Conservation (phyloP, 2,797 vertebrate species). For the Neomorphus geoffroyi region DNA sequence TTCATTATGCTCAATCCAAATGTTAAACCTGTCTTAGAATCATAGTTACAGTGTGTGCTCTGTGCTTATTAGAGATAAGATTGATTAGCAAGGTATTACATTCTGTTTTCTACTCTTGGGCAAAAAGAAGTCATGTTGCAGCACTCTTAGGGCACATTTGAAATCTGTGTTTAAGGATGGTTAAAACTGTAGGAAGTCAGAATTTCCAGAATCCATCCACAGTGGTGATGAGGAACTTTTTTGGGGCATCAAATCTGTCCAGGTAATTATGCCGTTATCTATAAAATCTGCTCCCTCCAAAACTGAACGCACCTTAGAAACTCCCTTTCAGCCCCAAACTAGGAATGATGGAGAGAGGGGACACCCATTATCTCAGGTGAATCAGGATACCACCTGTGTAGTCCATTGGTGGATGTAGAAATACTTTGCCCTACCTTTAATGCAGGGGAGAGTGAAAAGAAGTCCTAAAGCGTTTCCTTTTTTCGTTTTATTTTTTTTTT, state of each 20-base stretch:
- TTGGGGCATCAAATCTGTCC: neutral
- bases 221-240: neutral
- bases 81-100: neutral
- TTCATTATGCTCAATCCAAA: constrained; percentile 9
- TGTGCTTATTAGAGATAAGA: neutral
- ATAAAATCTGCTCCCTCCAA: neutral
- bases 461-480: neutral
- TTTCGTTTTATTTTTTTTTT: neutral
- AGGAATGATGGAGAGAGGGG: neutral
- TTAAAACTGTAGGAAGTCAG: neutral
- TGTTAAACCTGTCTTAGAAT: constrained; percentile 25
- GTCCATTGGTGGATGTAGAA: neutral
- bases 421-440: neutral
- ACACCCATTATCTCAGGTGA: neutral
- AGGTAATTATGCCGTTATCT: neutral
- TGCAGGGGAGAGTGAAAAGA: neutral
- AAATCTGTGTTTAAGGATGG: neutral
- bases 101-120: neutral
- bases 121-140: neutral
- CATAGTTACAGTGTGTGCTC: neutral
- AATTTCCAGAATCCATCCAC: neutral
- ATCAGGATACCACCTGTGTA: neutral
- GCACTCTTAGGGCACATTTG: neutral
- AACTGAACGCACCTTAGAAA: neutral
- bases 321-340: neutral